Base-by-base conservation (phyloP, 2,797 vertebrate genomes). In the Cacajao melanocephalus region DNA sequence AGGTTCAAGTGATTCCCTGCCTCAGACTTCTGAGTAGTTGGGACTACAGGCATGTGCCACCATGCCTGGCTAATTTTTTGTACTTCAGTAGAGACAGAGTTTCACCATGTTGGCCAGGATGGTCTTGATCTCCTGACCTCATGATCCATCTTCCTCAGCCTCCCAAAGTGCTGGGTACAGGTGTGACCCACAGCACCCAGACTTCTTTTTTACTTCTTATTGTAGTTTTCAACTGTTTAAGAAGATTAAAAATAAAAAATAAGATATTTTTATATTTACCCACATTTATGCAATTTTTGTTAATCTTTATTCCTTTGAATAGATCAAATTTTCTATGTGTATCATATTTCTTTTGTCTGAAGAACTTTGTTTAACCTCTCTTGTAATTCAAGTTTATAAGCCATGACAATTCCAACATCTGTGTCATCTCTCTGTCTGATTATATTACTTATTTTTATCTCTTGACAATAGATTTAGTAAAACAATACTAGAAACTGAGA, bases 261-360 rank as follows among this genome's bases (percentile, higher is more conserved):
- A 87, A 87, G 19, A 57, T 64, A 52, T 8, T 36, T 93, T 79
- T 87, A 28, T 85, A 79, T n/a, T 70, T 78, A 87, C 8, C 14
- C 30, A 1, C 22, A 20, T 30, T 70, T 86, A 46, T 86, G 46
- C 6, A 39, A 39, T 36, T 79, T 70, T 80, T 80, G 28, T 52
- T 79, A 70, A 79, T 44, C 15, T 87, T 92, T 4, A 39, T 76
- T 79, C 8, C 33, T 55, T 80, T 57, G 20, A 55, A 33, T 79
- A 86, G 46, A 20, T 48, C n/a, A 70, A 24, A 55, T 87, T 46
- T 87, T 24, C 11, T 30, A 17, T 39, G 22, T 46, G 4, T 36
- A 57, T 50, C 4, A 24, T 70, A 57, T 15, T 93, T 26, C 26
- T 83, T 39, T 26, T 39, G 20, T 41, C 4, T 44, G 72, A 78